Evolutionary conservation across 1,140 invertebrate genomes (phyloP).

Genomic region (Drosophila chauvacae): DNA sequence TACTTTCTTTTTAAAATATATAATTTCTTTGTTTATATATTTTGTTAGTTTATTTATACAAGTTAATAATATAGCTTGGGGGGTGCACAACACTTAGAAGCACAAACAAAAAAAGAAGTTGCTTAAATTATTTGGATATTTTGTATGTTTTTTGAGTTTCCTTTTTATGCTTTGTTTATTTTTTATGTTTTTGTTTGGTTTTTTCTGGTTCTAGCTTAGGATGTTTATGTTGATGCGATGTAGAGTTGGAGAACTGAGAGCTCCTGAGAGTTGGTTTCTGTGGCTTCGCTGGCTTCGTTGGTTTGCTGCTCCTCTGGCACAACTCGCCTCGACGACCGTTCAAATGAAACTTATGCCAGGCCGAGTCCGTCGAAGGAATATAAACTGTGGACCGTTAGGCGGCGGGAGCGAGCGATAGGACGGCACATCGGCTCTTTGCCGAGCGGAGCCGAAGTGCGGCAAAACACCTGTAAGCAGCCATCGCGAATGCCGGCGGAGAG

Average conservation of each 20-base stretch:
- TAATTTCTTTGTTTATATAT: conserved; percentile 6
- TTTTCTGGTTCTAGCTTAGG: not conserved
- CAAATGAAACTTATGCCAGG: conserved; percentile 71
- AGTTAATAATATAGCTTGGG: conserved; percentile 22
- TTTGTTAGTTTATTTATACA: conserved; percentile 19
- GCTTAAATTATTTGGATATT: conserved; percentile 4
- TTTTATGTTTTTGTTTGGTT: too few species aligned
- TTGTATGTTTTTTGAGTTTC: not conserved
- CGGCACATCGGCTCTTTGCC: conserved; percentile 4
- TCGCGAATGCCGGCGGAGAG: conserved; percentile 47
- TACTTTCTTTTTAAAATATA: not conserved
- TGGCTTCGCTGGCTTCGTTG: conserved; percentile 16
- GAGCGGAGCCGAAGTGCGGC: not conserved
- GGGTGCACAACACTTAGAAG: conserved; percentile 41
- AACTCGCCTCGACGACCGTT: conserved; percentile 66
- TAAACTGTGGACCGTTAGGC: conserved; percentile 48
- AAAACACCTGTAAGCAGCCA: conserved; percentile 76
- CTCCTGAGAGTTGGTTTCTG: conserved; percentile 27
- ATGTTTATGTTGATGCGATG: conserved; percentile 29
- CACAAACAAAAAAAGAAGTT: conserved; percentile 40
- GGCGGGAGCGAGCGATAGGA: conserved; percentile 24
- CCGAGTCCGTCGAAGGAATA: conserved; percentile 58
- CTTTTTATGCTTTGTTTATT: not conserved
- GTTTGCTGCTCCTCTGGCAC: conserved; percentile 31
- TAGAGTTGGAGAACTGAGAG: conserved; percentile 26